A percentile compares a stretch with the other conserved stretches of the same genome.
These are phyloP conservation scores for Pyxicephalus adspersus DNA, from an alignment of 2,113 vertebrate species.

Conservation along the genomic window DNA sequence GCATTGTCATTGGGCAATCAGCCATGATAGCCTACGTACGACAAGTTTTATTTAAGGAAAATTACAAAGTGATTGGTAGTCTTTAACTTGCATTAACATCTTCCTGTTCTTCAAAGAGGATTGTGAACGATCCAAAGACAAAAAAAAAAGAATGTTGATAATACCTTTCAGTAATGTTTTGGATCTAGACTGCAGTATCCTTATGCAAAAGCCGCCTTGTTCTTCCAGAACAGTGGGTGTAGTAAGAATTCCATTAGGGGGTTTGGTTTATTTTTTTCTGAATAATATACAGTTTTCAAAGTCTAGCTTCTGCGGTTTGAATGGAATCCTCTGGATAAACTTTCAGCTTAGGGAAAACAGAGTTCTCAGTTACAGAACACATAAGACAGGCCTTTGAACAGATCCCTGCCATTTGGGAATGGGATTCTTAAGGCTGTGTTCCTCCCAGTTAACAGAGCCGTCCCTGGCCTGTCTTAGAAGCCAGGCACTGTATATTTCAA, in stretches of 20 bases:
- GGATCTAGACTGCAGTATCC: not conserved
- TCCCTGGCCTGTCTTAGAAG: not conserved
- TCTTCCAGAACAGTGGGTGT: slow-evolving; percentile 44
- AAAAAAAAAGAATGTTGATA: not conserved
- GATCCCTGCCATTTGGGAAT: slow-evolving; percentile 30
- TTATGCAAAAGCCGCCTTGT: slow-evolving; percentile 29
- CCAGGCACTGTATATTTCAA: slow-evolving; percentile 31
- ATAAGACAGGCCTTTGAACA: slow-evolving; percentile 29
- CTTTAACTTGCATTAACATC: too few species aligned
- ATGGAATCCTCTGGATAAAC: slow-evolving; percentile 54
- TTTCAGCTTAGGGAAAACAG: slow-evolving; percentile 39
- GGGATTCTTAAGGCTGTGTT: not conserved
- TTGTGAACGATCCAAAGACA: not conserved
- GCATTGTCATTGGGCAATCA: too few species aligned
- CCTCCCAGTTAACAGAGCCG: not conserved
- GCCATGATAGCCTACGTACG: too few species aligned
- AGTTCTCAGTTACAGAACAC: slow-evolving; percentile 46
- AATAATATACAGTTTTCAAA: slow-evolving; percentile 48
- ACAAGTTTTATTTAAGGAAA: too few species aligned
- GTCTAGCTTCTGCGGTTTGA: slow-evolving; percentile 48
- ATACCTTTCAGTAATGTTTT: not conserved
- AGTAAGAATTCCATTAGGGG: slow-evolving; percentile 48
- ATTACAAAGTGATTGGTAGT: too few species aligned
- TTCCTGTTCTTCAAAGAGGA: not conserved
- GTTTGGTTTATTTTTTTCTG: slow-evolving; percentile 41